phyloP scores from a whole-genome alignment of 2,113 vertebrate species.

The Thinocorus orbignyianus region DNA sequence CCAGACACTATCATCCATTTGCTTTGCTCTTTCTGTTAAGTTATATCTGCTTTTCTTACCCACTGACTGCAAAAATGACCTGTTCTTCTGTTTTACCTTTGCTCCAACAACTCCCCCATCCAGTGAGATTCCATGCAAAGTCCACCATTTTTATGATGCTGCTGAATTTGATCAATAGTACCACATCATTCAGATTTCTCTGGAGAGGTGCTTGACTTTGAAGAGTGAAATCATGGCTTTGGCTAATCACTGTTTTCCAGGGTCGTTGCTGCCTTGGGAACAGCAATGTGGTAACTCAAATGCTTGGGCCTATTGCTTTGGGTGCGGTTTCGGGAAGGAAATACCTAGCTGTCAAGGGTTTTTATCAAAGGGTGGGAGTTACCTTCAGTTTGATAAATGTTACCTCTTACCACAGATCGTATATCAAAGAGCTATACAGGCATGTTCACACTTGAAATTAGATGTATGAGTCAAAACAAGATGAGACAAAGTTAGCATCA shows the following conservation, averaged over 20 bases:
- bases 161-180: not conserved
- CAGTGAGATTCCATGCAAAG: not conserved
- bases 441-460: conserved; percentile 33
- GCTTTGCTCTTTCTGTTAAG: conserved; percentile 5
- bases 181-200: conserved; percentile 1
- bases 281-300: not conserved
- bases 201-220: conserved; percentile 5
- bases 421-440: conserved; percentile 28
- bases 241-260: conserved; percentile 9
- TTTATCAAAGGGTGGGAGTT: conserved; percentile 32
- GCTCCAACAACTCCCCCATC: not conserved
- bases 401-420: conserved; percentile 9
- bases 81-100: not conserved
- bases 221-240: conserved; percentile 43
- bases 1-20: not conserved
- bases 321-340: conserved; percentile 19
- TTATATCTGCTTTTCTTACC: not conserved
- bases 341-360: conserved; percentile 20
- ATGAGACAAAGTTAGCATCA: conserved; percentile 6
- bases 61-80: not conserved
- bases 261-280: conserved; percentile 18
- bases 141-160: not conserved
- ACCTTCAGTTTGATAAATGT: conserved; percentile 48
- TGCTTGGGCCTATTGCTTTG: not conserved
- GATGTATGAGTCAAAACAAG: conserved; percentile 21